Conservation (phyloP, 2,797 vertebrate species). For the Sylvia borin region DNA sequence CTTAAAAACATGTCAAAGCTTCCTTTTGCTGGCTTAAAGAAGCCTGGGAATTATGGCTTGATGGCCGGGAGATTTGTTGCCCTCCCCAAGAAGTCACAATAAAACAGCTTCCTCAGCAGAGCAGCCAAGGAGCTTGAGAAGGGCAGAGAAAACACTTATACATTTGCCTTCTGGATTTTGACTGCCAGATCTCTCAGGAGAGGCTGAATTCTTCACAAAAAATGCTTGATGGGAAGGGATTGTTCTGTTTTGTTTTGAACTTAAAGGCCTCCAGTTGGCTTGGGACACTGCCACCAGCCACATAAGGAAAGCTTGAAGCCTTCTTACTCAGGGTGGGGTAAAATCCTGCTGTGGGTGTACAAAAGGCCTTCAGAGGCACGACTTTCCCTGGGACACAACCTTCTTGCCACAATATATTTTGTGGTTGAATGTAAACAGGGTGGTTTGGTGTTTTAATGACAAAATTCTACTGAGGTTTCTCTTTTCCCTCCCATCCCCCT, state of each 20-base stretch:
- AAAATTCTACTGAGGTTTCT: not conserved
- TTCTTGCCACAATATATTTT: not conserved
- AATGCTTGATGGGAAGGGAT: constrained; percentile 38
- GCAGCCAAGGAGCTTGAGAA: not conserved
- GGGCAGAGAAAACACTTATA: not conserved
- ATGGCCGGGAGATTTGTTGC: not conserved
- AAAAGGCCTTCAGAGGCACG: not conserved
- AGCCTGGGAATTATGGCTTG: not conserved
- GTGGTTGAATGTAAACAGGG: not conserved
- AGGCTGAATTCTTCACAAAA: constrained; percentile 39
- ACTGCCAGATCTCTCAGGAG: constrained; percentile 46
- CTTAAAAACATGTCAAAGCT: not conserved
- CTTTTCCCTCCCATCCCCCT: not conserved
- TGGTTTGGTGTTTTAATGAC: constrained; percentile 3
- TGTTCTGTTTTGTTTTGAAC: constrained; percentile 48
- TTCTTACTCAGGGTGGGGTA: not conserved
- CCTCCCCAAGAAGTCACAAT: not conserved
- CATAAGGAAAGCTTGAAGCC: not conserved
- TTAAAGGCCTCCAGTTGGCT: constrained; percentile 34
- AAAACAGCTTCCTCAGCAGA: not conserved
- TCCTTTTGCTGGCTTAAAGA: not conserved
- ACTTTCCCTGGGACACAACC: not conserved
- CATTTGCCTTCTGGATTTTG: constrained; percentile 7
- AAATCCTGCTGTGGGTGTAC: not conserved
- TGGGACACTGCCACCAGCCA: constrained; percentile 30